Conservation (phyloP, 1,140 invertebrate genomes). For the Cydia strobilella region DNA sequence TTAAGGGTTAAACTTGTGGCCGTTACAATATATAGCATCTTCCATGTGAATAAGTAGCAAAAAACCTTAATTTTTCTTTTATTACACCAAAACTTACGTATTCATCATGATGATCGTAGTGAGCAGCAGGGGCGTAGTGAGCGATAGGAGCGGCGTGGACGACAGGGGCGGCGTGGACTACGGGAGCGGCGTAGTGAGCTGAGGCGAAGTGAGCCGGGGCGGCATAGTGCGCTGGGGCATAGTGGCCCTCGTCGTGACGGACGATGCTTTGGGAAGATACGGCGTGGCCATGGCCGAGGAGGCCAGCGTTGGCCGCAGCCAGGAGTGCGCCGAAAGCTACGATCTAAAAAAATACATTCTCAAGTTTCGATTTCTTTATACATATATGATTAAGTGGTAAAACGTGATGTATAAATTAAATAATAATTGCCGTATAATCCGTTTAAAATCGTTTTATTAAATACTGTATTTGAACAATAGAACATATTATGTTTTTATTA, state of each 20-base stretch:
- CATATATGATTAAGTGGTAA: too few relatives aligned
- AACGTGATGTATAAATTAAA: too few relatives aligned
- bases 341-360: slow-evolving; percentile 40
- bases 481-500: too few relatives aligned
- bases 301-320: slow-evolving; percentile 55
- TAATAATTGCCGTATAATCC: too few relatives aligned
- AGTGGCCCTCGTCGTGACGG: slow-evolving; percentile 57
- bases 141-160: slow-evolving; percentile 37
- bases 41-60: neutral
- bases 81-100: slow-evolving; percentile 47
- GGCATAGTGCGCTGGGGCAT: slow-evolving; percentile 36
- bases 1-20: neutral
- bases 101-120: slow-evolving; percentile 55
- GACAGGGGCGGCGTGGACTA: slow-evolving; percentile 40
- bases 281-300: slow-evolving; percentile 52
- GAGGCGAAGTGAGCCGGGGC: slow-evolving; percentile 34
- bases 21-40: neutral
- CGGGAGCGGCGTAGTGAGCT: slow-evolving; percentile 48
- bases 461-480: too few relatives aligned
- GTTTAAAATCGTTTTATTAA: too few relatives aligned
- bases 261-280: slow-evolving; percentile 72
- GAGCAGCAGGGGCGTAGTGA: slow-evolving; percentile 40
- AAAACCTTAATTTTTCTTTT: neutral
- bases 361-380: too few relatives aligned
- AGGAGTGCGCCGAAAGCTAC: slow-evolving; percentile 53